Conservation (phyloP, 2,797 vertebrate species). For the Syngnathus acus region DNA sequence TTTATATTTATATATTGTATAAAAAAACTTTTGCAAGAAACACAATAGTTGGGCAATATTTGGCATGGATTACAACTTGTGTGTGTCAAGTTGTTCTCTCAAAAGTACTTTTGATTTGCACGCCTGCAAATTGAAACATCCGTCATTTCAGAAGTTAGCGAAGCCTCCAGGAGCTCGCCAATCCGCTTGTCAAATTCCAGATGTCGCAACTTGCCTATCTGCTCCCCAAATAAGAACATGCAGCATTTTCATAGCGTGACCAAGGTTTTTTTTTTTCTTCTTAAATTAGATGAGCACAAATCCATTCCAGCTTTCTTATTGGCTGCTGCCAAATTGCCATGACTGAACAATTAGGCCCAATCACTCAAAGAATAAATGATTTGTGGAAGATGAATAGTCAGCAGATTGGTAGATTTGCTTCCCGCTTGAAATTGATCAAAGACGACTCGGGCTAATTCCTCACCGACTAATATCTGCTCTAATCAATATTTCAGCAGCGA, state of each 20-base stretch:
- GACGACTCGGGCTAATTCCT: conserved; percentile 86
- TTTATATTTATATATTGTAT: no score
- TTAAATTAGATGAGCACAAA: conserved; percentile 98
- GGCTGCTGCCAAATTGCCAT: conserved; percentile 89
- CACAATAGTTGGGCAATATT: no score
- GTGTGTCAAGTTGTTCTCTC: conserved; percentile 41
- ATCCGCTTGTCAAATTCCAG: conserved; percentile 73
- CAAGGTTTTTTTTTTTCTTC: conserved; percentile 77
- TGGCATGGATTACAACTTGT: no score
- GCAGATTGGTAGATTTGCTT: conserved; percentile 86
- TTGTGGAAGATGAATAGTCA: conserved; percentile 96
- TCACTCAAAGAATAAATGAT: conserved; percentile 99
- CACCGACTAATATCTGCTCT: conserved; percentile 60
- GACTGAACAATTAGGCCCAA: conserved; percentile 95
- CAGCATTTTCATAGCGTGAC: conserved; percentile 59
- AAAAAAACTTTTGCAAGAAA: no score
- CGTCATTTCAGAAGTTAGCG: conserved; percentile 44
- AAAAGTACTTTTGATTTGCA: conserved; percentile 55
- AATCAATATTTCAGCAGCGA: conserved; percentile 90
- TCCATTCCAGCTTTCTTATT: conserved; percentile 88
- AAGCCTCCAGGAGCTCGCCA: conserved; percentile 51
- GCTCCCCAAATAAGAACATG: conserved; percentile 61
- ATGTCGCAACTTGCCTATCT: conserved; percentile 81
- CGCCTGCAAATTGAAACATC: conserved; percentile 35
- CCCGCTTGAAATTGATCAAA: conserved; percentile 94